Percentiles rank a stretch among this genome's conserved stretches.
Evolutionary conservation across 1,140 invertebrate genomes (phyloP).

Genomic region (Aphidius gifuensis): DNA sequence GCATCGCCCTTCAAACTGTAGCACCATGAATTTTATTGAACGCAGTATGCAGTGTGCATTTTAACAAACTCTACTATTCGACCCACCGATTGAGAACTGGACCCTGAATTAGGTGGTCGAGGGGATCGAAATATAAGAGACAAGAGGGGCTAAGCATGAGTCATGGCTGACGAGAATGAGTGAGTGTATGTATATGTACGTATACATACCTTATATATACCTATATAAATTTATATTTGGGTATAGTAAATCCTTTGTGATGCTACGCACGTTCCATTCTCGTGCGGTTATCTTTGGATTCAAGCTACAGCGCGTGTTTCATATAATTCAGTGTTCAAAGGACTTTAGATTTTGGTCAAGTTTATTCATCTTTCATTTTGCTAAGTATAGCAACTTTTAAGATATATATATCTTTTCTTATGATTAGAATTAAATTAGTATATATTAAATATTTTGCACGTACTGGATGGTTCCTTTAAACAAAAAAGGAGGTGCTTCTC

Average conservation of each 20-base stretch:
- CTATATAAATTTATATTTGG: not conserved
- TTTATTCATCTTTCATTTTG: too few relatives aligned
- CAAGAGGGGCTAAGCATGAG: conserved; percentile 17
- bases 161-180: conserved; percentile 20
- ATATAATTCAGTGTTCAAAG: conserved; percentile 18
- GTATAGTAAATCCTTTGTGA: conserved; percentile 17
- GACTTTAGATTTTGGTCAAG: conserved; percentile 5
- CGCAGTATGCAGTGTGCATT: too few relatives aligned
- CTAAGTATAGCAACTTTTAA: too few relatives aligned
- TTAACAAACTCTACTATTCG: not conserved
- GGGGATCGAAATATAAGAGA: conserved; percentile 1
- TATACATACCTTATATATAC: not conserved
- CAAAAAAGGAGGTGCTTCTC: too few relatives aligned
- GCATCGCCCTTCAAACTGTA: too few relatives aligned
- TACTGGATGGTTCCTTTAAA: too few relatives aligned
- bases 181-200: not conserved
- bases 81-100: conserved; percentile 10
- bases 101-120: conserved; percentile 16
- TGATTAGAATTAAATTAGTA: too few relatives aligned
- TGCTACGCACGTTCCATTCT: conserved; percentile 27
- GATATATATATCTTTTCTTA: too few relatives aligned
- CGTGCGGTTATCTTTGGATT: conserved; percentile 14
- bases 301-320: conserved; percentile 6
- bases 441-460: too few relatives aligned
- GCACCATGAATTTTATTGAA: too few relatives aligned